Conservation (phyloP, 2,113 vertebrate genomes). For the Neolamprologus toae region DNA sequence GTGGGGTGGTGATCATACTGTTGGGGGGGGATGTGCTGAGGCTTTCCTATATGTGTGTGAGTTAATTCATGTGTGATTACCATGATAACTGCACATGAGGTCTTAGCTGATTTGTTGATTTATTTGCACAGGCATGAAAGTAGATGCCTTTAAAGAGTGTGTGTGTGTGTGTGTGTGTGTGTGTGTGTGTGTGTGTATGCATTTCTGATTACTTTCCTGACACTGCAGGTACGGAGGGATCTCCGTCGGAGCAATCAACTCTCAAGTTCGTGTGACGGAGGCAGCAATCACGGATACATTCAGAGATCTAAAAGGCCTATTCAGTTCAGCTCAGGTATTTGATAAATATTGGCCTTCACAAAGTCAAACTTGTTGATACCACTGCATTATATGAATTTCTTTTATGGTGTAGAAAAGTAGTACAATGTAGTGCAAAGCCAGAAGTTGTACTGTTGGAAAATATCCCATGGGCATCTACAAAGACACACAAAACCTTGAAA, state of each 20-base stretch:
- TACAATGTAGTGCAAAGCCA: not conserved
- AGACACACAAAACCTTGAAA: not conserved
- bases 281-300: slow-evolving; percentile 31
- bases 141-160: not conserved
- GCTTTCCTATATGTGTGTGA: not conserved
- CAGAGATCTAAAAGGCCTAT: slow-evolving; percentile 37
- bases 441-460: not conserved
- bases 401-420: not conserved
- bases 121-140: not conserved
- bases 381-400: not conserved
- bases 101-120: not conserved
- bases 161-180: not conserved
- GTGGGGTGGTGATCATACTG: not conserved
- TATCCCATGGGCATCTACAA: not conserved
- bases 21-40: not conserved
- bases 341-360: not conserved
- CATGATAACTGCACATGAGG: not conserved
- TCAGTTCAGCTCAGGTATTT: slow-evolving; percentile 53
- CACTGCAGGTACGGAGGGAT: slow-evolving; percentile 67
- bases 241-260: slow-evolving; percentile 70
- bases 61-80: not conserved
- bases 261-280: slow-evolving; percentile 64
- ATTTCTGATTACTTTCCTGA: not conserved
- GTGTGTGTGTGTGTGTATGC: fast-evolving
- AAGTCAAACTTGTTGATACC: not conserved